phyloP scores from a whole-genome alignment of 1,140 invertebrate genomes.

The Drosophila parabipectinata region DNA sequence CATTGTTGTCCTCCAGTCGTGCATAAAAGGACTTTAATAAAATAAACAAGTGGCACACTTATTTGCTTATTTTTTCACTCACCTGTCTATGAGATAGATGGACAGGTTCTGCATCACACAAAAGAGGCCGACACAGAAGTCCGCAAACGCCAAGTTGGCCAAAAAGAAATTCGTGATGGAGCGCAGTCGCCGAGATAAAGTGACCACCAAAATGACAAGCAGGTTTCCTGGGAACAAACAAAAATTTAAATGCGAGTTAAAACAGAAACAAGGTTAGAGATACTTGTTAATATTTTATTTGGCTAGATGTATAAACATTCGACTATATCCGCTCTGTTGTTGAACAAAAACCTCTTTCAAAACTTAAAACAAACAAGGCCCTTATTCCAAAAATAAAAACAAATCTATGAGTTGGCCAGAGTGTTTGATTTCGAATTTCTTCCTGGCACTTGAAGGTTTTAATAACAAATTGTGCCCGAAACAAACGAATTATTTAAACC shows the following conservation, averaged over 20 bases:
- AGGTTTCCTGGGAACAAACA: constrained; percentile 88
- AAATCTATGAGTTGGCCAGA: not conserved
- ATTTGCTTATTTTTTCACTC: constrained; percentile 57
- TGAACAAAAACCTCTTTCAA: not conserved
- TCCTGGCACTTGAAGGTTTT: constrained; percentile 13
- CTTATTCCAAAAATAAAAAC: not conserved
- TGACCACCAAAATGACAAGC: constrained; percentile 92
- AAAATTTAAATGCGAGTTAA: not conserved
- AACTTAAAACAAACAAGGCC: not conserved
- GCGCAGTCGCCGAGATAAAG: constrained; percentile 89
- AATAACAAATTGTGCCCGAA: constrained; percentile 2
- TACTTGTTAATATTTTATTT: not conserved
- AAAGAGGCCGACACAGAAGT: constrained; percentile 93
- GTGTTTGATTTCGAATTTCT: constrained; percentile 19
- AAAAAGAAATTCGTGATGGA: constrained; percentile 94
- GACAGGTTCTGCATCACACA: constrained; percentile 93
- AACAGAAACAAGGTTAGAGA: not conserved
- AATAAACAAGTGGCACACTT: not conserved
- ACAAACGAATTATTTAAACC: constrained; percentile 5
- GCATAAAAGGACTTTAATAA: constrained; percentile 25
- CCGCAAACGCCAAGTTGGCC: constrained; percentile 92
- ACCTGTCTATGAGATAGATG: constrained; percentile 90
- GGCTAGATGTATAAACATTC: not conserved
- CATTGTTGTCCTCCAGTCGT: constrained; percentile 9
- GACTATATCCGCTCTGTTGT: not conserved